These are phyloP conservation scores for Hipparchia sbordonii DNA, from an alignment of 2,888 invertebrate species.

Conservation along the genomic window DNA sequence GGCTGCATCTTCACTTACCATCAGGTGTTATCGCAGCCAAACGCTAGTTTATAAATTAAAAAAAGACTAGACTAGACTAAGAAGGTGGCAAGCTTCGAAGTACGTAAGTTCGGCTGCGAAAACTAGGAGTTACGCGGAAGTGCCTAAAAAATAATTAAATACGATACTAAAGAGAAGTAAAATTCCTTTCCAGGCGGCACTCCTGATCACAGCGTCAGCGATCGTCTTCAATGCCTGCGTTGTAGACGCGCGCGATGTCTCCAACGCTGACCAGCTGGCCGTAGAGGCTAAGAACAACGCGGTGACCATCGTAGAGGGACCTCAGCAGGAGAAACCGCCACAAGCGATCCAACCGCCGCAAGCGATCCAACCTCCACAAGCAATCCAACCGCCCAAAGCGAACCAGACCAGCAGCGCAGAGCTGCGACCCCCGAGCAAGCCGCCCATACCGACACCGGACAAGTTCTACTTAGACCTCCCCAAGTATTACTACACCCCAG, in stretches of 20 bases:
- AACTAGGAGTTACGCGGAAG: not conserved
- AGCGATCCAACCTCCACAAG: slow-evolving; percentile 45
- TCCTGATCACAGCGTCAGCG: slow-evolving; percentile 76
- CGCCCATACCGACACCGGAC: slow-evolving; percentile 57
- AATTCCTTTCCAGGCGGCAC: slow-evolving; percentile 69
- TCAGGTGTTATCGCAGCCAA: too few species aligned
- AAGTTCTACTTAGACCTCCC: slow-evolving; percentile 54
- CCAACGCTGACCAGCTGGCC: slow-evolving; percentile 64
- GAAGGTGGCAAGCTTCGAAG: too few species aligned
- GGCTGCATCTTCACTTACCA: too few species aligned
- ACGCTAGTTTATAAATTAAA: too few species aligned
- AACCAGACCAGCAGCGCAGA: slow-evolving; percentile 57
- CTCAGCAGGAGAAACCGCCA: slow-evolving; percentile 57
- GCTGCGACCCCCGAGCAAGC: slow-evolving; percentile 62
- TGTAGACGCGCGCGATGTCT: slow-evolving; percentile 62
- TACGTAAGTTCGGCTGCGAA: too few species aligned
- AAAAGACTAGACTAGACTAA: too few species aligned
- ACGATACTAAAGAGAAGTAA: not conserved
- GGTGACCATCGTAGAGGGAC: slow-evolving; percentile 62
- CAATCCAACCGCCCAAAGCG: slow-evolving; percentile 42
- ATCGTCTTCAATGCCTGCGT: slow-evolving; percentile 72
- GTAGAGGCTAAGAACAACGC: slow-evolving; percentile 66
- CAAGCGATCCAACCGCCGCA: slow-evolving; percentile 43
- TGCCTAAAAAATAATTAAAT: not conserved
- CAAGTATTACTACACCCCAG: slow-evolving; percentile 54